Evolutionary conservation across 2,113 vertebrate species (phyloP), one percentile per base, ranked within the genome.

Genomic region (Turdus rufiventris): DNA sequence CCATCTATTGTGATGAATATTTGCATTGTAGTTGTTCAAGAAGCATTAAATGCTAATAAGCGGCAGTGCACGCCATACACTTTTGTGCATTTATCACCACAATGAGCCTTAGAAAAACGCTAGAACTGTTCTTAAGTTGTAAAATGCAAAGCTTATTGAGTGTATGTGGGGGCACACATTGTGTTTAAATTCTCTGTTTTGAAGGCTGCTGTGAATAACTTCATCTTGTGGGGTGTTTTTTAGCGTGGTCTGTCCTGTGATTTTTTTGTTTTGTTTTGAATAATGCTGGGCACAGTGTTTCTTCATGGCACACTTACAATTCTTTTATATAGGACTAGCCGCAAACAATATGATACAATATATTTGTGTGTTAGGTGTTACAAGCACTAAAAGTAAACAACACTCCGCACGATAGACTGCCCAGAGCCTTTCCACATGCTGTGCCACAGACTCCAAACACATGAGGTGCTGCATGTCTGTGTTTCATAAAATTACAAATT

Each of bases 1-100:
- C 86, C 91, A 94, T 94, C 89, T 95, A 87, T 95, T 96, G 88
- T 96, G 88, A 67, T 89, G 90, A 93, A 57, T 91, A 94, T 91
- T 96, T 95, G 85, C 85, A 95, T 96, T 96, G 95, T 96, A 79
- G 78, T 96, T 96, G 94, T 97, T 96, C 94, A 96, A 96, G 94
- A 94, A 79, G 91, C 94, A 94, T 96, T 94, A 94, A 94, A 89
- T 90, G 89, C 82, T 95, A 89, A 81, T 95, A 96, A 94, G 80
- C 7, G 2, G 72, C 83, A 86, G 68, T 75, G 72, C 85, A 68
- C 48, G 47, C 85, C 58, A 33, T 92, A 79, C 78, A 76, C 88
- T 96, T 93, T 40, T 91, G 77, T 93, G 79, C 75, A 68, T 90
- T 96, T 88, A 57, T 81, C 70, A 47, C 92, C 78, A 96, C 86